Evolutionary conservation across 2,113 vertebrate genomes (phyloP), one percentile per base, ranked within the genome.

Genomic region (Megaceryle torquata): DNA sequence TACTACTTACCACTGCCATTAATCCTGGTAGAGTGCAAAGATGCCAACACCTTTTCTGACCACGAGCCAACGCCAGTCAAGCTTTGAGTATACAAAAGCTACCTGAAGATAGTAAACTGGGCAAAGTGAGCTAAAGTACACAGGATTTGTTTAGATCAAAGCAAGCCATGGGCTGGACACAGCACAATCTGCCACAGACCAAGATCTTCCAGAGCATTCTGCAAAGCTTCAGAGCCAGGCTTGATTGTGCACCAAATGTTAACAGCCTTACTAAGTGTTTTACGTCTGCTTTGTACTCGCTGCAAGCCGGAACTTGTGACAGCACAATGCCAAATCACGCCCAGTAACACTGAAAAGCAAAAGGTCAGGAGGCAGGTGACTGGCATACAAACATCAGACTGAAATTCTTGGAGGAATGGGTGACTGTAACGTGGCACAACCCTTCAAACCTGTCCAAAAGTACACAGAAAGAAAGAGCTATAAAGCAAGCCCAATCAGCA

Each of bases 21-120:
- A 68, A 20, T 37, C 29, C 22, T 13, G 19, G 5, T 9, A 17
- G 29, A 70, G 37, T 1, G 37, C 76, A 16, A 24, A 82, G 69
- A 19, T 22, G 22, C 11, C 69, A 90, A 37, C 35, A 20, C 7
- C 63, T 69, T 44, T 28, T 69, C 75, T 26, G 13, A 29, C 46
- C 16, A 46, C 1, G 4, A 83, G n/a, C 14, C 0, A 10, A 51
- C 9, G 24, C 15, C 60, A 65, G 0, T 21, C 1, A 4, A 83
- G 33, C 20, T 44, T 44, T 13, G 13, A 2, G 1, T 24, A 24
- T 15, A 43, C 43, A 56, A 35, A 75, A 74, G 4, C 28, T 22
- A 41, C 35, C 28, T 12, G 33, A 37, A 10, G 21, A 31, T 1
- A 2, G 56, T 59, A 65, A 75, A 46, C 2, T 13, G 67, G 69